Base-by-base conservation (phyloP, 2,113 vertebrate genomes). In the Blennius ocellaris region DNA sequence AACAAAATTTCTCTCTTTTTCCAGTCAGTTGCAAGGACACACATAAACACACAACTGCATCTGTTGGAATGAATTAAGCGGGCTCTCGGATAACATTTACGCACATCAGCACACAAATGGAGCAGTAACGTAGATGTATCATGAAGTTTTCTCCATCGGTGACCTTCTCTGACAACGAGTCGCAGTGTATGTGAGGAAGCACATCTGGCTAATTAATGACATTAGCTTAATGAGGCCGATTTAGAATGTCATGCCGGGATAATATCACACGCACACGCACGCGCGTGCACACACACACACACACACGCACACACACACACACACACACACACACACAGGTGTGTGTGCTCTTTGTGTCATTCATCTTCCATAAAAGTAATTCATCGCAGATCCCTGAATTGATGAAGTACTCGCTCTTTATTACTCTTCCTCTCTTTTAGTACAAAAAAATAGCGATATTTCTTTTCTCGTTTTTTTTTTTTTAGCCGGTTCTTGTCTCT, bases 201-300 rank as follows among this genome's bases (percentile, higher is more conserved):
- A 87, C 85, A 85, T 87, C 89, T 91, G 89, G 83, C 83, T 89
- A 92, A 92, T 90, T 92, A 90, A 90, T 91, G 87, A 76, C 86
- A 91, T 92, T 87, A 87, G 74, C 82, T 73, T 93, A 92, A 93
- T 92, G 89, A 89, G 85, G 60, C 76, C 82, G 87, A 88, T 90
- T 93, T 85, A 80, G 82, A 90, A 88, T 84, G 82, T 82, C 87
- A 88, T 58, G 66, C 78, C 40, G 81, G 56, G 88, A 87, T 86
- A 85, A 86, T 84, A 78, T 72, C 76, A 66, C 69, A 45, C 40
- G 36, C 73, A 63, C 59, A 65, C 51, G 50, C 69, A 49, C 47
- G 30, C 45, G 71, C 36, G 30, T 30, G 47, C 62, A 70, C 69
- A 43, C 73, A 64, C 52, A 58, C 76, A 67, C 51, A 55, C 53